A percentile compares a stretch with the other conserved stretches of the same genome.
phyloP scores from a whole-genome alignment of 1,140 invertebrate genomes.

The Danaus plexippus region DNA sequence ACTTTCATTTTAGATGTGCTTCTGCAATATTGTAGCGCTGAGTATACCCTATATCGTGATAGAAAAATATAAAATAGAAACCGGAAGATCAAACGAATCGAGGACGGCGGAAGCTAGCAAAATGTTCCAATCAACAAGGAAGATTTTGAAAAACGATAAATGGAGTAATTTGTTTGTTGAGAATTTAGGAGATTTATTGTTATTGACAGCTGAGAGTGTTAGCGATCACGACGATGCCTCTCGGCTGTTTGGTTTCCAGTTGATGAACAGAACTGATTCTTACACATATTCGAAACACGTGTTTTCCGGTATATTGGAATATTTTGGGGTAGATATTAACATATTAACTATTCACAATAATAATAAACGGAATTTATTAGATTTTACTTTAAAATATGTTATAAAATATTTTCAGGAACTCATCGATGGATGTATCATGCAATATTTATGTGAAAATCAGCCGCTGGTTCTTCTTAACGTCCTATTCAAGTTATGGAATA shows the following conservation, averaged over 20 bases:
- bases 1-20: constrained; percentile 39
- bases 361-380: constrained; percentile 7
- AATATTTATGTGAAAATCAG: constrained; percentile 57
- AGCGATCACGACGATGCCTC: constrained; percentile 31
- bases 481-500: constrained; percentile 50
- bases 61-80: constrained; percentile 41
- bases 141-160: constrained; percentile 41
- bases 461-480: constrained; percentile 50
- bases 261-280: constrained; percentile 23
- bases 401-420: constrained; percentile 44
- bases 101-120: constrained; percentile 25
- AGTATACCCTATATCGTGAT: constrained; percentile 49
- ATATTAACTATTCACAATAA: constrained; percentile 4
- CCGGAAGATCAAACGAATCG: constrained; percentile 15
- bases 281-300: constrained; percentile 42
- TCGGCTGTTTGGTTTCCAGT: constrained; percentile 29
- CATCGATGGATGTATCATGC: constrained; percentile 44
- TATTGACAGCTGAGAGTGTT: constrained; percentile 34
- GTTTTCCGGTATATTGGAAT: constrained; percentile 45
- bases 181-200: constrained; percentile 49
- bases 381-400: constrained; percentile 11
- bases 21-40: constrained; percentile 41
- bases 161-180: constrained; percentile 51
- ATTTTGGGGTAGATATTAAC: constrained; percentile 50
- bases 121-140: constrained; percentile 40